phyloP scores from a whole-genome alignment of 2,113 vertebrate species.

The Paedocypris sp. region DNA sequence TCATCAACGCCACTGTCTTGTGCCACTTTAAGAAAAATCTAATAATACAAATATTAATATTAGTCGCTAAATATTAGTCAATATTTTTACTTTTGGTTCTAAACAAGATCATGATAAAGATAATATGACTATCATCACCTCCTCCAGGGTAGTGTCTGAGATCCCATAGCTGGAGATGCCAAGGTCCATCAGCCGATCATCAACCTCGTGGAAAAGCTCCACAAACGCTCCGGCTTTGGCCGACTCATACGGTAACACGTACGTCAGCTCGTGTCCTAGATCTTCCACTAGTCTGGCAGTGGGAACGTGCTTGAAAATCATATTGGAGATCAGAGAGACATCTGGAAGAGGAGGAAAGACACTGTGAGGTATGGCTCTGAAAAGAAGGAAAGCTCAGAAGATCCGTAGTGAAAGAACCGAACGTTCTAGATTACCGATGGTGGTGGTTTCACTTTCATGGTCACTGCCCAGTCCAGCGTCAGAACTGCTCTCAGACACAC shows the following conservation, averaged over 20 bases:
- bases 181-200: slow-evolving; percentile 85
- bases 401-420: not conserved
- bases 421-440: slow-evolving; percentile 78
- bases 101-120: too few relatives aligned
- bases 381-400: not conserved
- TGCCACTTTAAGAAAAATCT: slow-evolving; percentile 96
- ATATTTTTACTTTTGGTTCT: too few relatives aligned
- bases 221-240: slow-evolving; percentile 92
- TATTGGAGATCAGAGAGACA: slow-evolving; percentile 87
- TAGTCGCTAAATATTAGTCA: too few relatives aligned
- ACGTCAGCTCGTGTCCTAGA: slow-evolving; percentile 89
- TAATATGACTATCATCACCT: slow-evolving; percentile 63
- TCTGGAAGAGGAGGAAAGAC: slow-evolving; percentile 57
- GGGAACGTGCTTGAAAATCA: slow-evolving; percentile 86
- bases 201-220: slow-evolving; percentile 94
- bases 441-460: slow-evolving; percentile 96
- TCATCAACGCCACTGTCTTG: slow-evolving; percentile 91
- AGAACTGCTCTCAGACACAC: slow-evolving; percentile 92
- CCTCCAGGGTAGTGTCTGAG: slow-evolving; percentile 93
- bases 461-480: slow-evolving; percentile 95
- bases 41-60: not conserved
- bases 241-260: slow-evolving; percentile 84
- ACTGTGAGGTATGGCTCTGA: not conserved
- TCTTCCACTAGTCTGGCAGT: slow-evolving; percentile 91
- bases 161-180: slow-evolving; percentile 96